Base-by-base conservation (phyloP, 1,140 invertebrate genomes). In the Drosophila trapezifrons region DNA sequence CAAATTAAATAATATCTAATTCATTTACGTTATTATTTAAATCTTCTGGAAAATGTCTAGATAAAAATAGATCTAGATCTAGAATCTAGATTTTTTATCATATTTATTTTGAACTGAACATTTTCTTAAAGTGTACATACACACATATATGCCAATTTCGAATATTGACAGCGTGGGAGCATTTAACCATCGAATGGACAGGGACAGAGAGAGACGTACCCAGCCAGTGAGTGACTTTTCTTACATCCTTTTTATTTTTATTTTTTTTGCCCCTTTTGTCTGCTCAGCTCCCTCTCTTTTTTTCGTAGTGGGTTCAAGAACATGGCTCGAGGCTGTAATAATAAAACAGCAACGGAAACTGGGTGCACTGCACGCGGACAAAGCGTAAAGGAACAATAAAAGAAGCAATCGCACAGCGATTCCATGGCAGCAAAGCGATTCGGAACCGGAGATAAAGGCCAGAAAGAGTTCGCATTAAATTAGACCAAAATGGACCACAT, bases 301-400 rank as follows among this genome's bases (percentile, higher is more conserved):
- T 69, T 56, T 22, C 27, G 20, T 13, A 7, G 13, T 25, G 29
- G 29, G 42, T 47, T 52, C 46, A 69, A 52, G 65, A 52, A 17
- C 64, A 40, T 70, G n/a, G 60, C 74, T 72, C 55, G 78, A 86
- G 82, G 82, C 83, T 72, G 80, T 76, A 78, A 82, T 87, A 87
- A 86, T 82, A 86, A 82, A 86, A 84, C 76, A 72, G 72, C 77
- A 77, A 70, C 72, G 80, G 76, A 84, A 84, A 84, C 80, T 76
- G 63, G 64, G 56, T 77, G 80, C 80, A 76, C 43, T 71, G 80
- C 76, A 72, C 71, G 59, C 76, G 71, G 63, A 84, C 80, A 78
- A 78, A 76, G 73, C 55, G 20, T 76, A 38, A 20, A 72, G 47
- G 45, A 46, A 35, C 51, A 54, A 66, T 78, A 70, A 77, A 69